Base-by-base conservation (phyloP, 1,140 invertebrate genomes). In the Lerema accius region DNA sequence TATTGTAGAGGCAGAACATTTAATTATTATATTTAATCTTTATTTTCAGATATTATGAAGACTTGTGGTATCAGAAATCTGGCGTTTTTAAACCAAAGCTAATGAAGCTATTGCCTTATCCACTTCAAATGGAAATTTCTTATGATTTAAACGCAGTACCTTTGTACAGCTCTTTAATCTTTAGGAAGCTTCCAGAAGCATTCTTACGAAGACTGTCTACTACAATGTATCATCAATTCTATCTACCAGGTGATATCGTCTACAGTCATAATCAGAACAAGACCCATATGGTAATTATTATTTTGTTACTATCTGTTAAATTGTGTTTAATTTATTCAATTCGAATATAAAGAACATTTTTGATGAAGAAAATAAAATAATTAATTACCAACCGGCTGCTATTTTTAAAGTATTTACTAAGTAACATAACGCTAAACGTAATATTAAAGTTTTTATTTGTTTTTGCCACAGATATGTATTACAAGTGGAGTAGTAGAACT, bases 81-180 rank as follows among this genome's bases (percentile, higher is more conserved):
- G 86, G 86, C 35, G 84, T 91, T 2, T 88, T 88, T 10, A 83
- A 87, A 35, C 84, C 86, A 6, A 82, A 88, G 59, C 53, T 89
- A 3, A 70, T 91, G 42, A 70, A 75, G 40, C 46, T 87, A 5
- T 63, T 91, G 7, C 90, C 90, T 0, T 71, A 73, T 46, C 82
- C 89, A 10, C 67, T 91, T 19, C 78, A 85, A 77, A 90, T 87
- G 85, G 89, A 91, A 73, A 85, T 91, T 17, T 80, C 75, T 59
- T 90, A 86, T 51, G 90, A 91, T 58, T 63, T 91, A 7, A 91
- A 91, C 66, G 84, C 86, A 35, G 85, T 89, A 37, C 90, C 89
- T 15, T 69, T 91, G 4, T 89, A 86, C 53, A 87, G 87, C 62
- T 91, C 90, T 9, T 63, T 91, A 26, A 67, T 91, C 73, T 90